Percentiles rank a stretch among this genome's conserved stretches.
Evolutionary conservation across 2,113 vertebrate species (phyloP).

Genomic region (Eurypyga helias): DNA sequence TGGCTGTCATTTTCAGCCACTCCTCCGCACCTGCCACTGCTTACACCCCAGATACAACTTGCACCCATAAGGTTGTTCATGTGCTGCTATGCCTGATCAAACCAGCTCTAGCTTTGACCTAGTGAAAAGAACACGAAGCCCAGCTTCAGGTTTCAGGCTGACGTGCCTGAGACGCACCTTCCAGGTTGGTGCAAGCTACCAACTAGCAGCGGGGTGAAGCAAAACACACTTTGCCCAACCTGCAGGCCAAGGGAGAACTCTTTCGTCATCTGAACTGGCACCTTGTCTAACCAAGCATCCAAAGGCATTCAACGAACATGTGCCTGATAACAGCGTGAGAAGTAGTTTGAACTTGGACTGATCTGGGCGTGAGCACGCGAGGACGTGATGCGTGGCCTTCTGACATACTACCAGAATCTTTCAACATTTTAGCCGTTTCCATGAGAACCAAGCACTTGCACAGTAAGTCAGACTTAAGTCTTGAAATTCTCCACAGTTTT

Average conservation of each 20-base stretch:
- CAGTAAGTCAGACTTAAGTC: not conserved
- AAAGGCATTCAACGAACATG: not conserved
- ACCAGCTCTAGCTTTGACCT: not conserved
- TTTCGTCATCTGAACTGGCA: not conserved
- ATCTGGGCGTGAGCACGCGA: not conserved
- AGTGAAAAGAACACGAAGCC: too few relatives aligned
- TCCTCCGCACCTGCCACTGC: not conserved
- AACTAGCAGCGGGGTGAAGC: not conserved
- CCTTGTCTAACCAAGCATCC: not conserved
- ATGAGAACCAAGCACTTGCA: not conserved
- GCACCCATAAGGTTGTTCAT: not conserved
- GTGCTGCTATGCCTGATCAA: rapidly evolving
- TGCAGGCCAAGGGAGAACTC: not conserved
- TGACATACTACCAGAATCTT: rapidly evolving
- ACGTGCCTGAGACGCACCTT: rapidly evolving
- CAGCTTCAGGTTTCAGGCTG: not conserved
- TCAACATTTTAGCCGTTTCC: not conserved
- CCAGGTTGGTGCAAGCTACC: rapidly evolving
- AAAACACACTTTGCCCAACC: not conserved
- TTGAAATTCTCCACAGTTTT: not conserved
- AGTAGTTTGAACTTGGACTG: not conserved
- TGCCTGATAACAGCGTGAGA: rapidly evolving
- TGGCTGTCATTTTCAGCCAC: not conserved
- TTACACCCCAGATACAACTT: not conserved
- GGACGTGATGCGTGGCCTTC: not conserved